A percentile compares a stretch with the other conserved stretches of the same genome.
Evolutionary conservation across 2,888 invertebrate species (phyloP).

Genomic region (Colostygia pectinataria): DNA sequence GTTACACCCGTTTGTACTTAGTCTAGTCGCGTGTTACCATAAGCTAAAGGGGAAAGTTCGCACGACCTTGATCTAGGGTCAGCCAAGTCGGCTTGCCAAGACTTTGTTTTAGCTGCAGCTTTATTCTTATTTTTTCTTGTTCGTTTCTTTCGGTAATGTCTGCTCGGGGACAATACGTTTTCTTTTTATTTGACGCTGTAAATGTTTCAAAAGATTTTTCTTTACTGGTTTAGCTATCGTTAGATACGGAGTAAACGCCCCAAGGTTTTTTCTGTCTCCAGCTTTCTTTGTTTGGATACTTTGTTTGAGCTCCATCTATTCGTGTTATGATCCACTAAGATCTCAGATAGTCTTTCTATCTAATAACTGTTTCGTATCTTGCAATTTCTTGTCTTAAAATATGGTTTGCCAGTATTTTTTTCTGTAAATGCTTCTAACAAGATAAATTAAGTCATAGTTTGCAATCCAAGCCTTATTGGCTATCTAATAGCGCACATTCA

Average conservation of each 20-base stretch:
- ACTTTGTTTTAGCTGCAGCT: conserved; percentile 21
- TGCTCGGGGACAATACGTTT: not conserved
- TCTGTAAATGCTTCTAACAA: not conserved
- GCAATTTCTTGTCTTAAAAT: not conserved
- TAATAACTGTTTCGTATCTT: not conserved
- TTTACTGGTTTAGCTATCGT: not conserved
- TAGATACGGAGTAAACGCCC: not conserved
- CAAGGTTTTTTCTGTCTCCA: not conserved
- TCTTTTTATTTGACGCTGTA: conserved; percentile 1
- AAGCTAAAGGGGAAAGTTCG: conserved; percentile 52
- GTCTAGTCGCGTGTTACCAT: conserved; percentile 19
- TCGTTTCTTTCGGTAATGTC: not conserved
- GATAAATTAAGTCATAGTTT: conserved; percentile 1
- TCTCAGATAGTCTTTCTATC: not conserved
- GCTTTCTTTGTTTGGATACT: not conserved
- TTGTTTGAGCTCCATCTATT: not conserved
- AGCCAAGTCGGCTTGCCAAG: conserved; percentile 35
- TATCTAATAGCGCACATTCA: conserved; percentile 2
- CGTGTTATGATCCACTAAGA: not conserved
- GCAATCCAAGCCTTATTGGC: conserved; percentile 1
- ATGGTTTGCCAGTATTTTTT: not conserved
- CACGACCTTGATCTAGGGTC: conserved; percentile 48
- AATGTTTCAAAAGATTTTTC: not conserved
- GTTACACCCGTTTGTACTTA: conserved; percentile 8
- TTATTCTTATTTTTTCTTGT: not conserved